Percentiles rank a stretch among this genome's conserved stretches.
phyloP scores from a whole-genome alignment of 2,888 invertebrate species.

The Synergus laeviventris region DNA sequence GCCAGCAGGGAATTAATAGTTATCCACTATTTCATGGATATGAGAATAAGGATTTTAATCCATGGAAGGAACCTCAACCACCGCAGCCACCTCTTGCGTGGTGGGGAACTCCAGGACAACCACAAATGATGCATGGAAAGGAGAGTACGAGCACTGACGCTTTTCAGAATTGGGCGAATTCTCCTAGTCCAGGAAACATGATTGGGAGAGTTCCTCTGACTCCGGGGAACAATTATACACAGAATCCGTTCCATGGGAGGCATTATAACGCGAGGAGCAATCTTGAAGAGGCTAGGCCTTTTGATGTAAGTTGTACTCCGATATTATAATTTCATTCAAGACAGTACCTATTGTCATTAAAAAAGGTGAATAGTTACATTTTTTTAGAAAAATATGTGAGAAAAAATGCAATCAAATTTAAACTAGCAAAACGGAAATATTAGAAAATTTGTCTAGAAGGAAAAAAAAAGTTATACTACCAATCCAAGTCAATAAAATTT shows the following conservation, averaged over 20 bases:
- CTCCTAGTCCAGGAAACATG: constrained; percentile 56
- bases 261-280: constrained; percentile 60
- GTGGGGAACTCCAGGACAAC: constrained; percentile 63
- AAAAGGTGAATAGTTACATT: no score
- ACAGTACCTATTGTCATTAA: no score
- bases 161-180: constrained; percentile 67
- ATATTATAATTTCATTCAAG: constrained; percentile 28
- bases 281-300: constrained; percentile 62
- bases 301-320: constrained; percentile 61
- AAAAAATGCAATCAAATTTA: no score
- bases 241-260: constrained; percentile 57
- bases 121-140: constrained; percentile 58
- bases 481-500: no score
- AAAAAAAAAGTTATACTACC: no score
- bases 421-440: no score
- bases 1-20: constrained; percentile 56
- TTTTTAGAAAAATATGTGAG: no score
- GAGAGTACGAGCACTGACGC: constrained; percentile 57
- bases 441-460: no score
- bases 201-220: constrained; percentile 59
- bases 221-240: constrained; percentile 63
- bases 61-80: constrained; percentile 69
- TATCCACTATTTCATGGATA: constrained; percentile 65
- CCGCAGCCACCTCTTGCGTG: constrained; percentile 66
- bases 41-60: constrained; percentile 66